These are phyloP conservation scores for Ips typographus DNA, from an alignment of 1,140 invertebrate species.

Conservation along the genomic window DNA sequence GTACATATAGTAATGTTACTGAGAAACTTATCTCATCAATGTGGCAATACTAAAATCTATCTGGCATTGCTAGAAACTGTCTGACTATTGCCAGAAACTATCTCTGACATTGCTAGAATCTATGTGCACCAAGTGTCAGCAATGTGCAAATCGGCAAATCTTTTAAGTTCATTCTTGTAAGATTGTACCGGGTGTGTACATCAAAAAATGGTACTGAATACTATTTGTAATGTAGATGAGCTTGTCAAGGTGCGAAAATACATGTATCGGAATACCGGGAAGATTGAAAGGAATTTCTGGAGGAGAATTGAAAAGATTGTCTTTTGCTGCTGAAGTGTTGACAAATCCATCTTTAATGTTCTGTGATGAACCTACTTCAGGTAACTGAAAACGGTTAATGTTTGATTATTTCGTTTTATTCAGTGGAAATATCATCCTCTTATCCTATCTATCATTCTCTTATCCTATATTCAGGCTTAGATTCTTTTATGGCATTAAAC, in stretches of 20 bases:
- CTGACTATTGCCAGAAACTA: no score
- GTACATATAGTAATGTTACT: no score
- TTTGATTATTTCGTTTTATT: background rate
- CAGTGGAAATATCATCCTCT: no score
- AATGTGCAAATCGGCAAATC: no score
- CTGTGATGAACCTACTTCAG: conserved; percentile 96
- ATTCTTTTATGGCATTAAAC: conserved; percentile 86
- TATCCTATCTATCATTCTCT: background rate
- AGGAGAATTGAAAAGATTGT: conserved; percentile 92
- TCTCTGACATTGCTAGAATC: no score
- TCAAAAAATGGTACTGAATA: no score
- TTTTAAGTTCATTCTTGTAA: no score
- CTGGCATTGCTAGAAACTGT: no score
- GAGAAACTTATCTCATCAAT: no score
- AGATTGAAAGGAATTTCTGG: conserved; percentile 90
- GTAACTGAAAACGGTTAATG: conserved; percentile 8
- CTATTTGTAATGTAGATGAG: conserved; percentile 62
- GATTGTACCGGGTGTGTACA: no score
- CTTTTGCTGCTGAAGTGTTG: conserved; percentile 93
- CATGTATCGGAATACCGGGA: conserved; percentile 84
- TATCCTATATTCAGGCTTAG: conserved; percentile 56
- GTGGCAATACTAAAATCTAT: no score
- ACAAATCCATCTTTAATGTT: conserved; percentile 95
- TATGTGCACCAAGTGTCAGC: no score
- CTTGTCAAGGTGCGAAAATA: conserved; percentile 82